phyloP scores from a whole-genome alignment of 2,888 invertebrate genomes.

The Ormia ochracea region DNA sequence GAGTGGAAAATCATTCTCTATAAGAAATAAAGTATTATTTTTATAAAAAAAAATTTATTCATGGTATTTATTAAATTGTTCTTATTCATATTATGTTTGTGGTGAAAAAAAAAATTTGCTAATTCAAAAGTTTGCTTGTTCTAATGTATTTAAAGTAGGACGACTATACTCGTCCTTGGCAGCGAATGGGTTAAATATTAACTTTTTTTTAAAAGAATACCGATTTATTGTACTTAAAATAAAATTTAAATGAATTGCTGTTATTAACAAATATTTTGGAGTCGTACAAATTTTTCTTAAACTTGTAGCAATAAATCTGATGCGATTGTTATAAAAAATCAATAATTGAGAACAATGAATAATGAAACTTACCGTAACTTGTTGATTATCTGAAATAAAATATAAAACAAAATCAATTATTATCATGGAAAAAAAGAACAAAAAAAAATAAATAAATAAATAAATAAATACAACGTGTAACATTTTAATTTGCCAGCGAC shows the following conservation, averaged over 20 bases:
- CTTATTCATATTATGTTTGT: too few relatives aligned
- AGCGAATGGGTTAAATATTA: too few relatives aligned
- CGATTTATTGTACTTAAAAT: too few relatives aligned
- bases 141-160: too few relatives aligned
- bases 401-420: constrained; percentile 11
- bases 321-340: constrained; percentile 12
- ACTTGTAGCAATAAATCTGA: constrained; percentile 28
- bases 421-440: not conserved
- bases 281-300: constrained; percentile 11
- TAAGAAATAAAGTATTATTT: too few relatives aligned
- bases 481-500: constrained; percentile 31
- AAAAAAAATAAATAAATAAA: constrained; percentile 9
- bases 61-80: too few relatives aligned
- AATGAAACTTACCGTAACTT: constrained; percentile 7
- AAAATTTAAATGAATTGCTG: not conserved
- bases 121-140: too few relatives aligned
- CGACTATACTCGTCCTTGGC: too few relatives aligned
- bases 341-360: constrained; percentile 5
- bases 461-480: constrained; percentile 1
- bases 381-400: constrained; percentile 12
- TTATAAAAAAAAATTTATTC: too few relatives aligned
- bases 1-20: too few relatives aligned
- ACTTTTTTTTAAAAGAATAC: too few relatives aligned
- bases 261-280: not conserved
- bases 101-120: too few relatives aligned